Percentiles rank a stretch among this genome's conserved stretches.
Evolutionary conservation across 2,888 invertebrate genomes (phyloP).

Genomic region (Ischnus inquisitorius): DNA sequence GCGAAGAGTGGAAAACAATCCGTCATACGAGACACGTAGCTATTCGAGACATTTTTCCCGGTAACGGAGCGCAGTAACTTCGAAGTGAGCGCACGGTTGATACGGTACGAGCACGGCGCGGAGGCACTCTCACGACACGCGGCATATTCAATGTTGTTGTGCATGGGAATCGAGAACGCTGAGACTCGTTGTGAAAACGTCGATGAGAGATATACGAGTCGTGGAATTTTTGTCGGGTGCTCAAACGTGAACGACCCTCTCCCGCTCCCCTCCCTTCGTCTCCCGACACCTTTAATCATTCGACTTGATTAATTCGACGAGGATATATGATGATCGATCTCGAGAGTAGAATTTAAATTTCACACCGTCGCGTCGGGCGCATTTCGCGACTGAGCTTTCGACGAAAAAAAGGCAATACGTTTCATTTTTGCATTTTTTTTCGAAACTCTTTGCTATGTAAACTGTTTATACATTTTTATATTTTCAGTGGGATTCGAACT

Average conservation of each 20-base stretch:
- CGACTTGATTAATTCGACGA: conserved; percentile 53
- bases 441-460: neutral
- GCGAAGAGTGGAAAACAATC: conserved; percentile 35
- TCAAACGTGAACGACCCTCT: conserved; percentile 12
- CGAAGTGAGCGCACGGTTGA: conserved; percentile 16
- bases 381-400: neutral
- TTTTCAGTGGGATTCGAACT: neutral
- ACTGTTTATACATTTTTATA: neutral
- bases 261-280: no score
- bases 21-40: conserved; percentile 63
- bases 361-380: conserved; percentile 5
- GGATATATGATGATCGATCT: conserved; percentile 45
- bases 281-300: conserved; percentile 48
- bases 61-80: conserved; percentile 53
- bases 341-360: conserved; percentile 37
- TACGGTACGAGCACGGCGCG: neutral
- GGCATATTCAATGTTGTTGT: neutral
- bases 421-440: neutral
- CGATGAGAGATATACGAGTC: neutral
- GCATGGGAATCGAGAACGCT: conserved; percentile 4
- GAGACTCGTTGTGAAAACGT: conserved; percentile 49
- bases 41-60: conserved; percentile 68
- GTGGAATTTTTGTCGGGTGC: conserved; percentile 27
- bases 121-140: neutral
- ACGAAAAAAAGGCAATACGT: no score